These are phyloP conservation scores for Lathamus discolor DNA, from an alignment of 2,113 vertebrate species.

Conservation along the genomic window DNA sequence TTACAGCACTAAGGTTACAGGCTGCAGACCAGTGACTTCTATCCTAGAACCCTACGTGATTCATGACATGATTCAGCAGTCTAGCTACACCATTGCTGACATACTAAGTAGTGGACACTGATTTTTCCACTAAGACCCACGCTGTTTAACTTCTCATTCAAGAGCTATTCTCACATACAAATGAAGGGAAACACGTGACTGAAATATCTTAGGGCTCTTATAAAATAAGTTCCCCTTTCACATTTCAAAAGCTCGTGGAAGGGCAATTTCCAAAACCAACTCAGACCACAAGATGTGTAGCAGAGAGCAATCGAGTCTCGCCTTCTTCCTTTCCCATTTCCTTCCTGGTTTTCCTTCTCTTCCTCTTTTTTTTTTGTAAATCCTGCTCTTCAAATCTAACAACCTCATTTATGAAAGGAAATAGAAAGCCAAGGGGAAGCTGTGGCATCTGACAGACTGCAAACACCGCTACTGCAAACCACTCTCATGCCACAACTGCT, in stretches of 20 bases:
- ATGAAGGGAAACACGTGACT: not conserved
- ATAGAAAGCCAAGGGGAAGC: not conserved
- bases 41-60: not conserved
- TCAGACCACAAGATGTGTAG: not conserved
- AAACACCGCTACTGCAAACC: not conserved
- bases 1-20: not conserved
- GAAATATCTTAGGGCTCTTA: not conserved
- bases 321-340: not conserved
- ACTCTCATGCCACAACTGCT: not conserved
- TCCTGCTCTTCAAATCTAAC: not conserved
- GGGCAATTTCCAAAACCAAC: not conserved
- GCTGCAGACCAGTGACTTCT: not conserved
- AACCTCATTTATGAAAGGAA: not conserved
- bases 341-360: not conserved
- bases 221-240: not conserved
- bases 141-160: not conserved
- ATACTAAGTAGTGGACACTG: not conserved
- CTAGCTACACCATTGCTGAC: not conserved
- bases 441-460: constrained; percentile 4
- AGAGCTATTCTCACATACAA: not conserved
- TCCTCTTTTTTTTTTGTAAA: not conserved
- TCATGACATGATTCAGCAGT: not conserved
- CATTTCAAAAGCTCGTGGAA: not conserved
- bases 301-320: not conserved
- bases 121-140: not conserved